Percentiles rank a stretch among this genome's conserved stretches.
Conservation (phyloP, 2,113 vertebrate genomes). For the Ramphastos sulfuratus region DNA sequence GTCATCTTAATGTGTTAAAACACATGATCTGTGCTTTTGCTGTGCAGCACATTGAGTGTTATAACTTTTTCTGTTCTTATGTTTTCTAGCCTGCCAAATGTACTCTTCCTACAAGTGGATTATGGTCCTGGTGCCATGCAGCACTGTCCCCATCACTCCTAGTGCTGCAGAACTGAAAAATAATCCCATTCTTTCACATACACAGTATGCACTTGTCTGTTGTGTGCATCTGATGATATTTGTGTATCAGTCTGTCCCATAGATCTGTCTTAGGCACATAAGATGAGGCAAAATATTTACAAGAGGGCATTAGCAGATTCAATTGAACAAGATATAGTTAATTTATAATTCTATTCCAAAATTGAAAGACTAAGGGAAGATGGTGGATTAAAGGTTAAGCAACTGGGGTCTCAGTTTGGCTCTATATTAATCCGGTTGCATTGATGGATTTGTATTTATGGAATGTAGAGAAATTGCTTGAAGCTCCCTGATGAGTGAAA, state of each 20-base stretch:
- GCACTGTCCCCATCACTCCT: not conserved
- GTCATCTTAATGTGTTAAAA: rapidly evolving
- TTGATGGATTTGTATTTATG: not conserved
- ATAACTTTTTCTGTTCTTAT: not conserved
- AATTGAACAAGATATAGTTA: not conserved
- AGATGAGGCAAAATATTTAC: not conserved
- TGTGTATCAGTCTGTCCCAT: not conserved
- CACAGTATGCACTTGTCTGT: not conserved
- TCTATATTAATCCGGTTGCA: not conserved
- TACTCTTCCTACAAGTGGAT: not conserved
- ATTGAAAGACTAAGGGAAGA: constrained; percentile 10
- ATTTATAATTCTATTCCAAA: constrained; percentile 1
- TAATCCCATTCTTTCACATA: not conserved
- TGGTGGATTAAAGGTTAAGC: constrained; percentile 51
- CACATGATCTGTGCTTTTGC: not conserved
- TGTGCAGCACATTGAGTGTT: not conserved
- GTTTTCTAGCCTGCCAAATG: not conserved
- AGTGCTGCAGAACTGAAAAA: not conserved
- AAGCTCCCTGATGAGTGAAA: not conserved
- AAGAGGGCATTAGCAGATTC: not conserved
- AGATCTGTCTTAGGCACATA: not conserved
- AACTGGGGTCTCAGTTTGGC: constrained; percentile 9
- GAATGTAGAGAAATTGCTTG: not conserved
- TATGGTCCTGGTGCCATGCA: not conserved
- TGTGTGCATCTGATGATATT: not conserved